Conservation (phyloP, 2,113 vertebrate genomes). For the Pteruthius melanotis region DNA sequence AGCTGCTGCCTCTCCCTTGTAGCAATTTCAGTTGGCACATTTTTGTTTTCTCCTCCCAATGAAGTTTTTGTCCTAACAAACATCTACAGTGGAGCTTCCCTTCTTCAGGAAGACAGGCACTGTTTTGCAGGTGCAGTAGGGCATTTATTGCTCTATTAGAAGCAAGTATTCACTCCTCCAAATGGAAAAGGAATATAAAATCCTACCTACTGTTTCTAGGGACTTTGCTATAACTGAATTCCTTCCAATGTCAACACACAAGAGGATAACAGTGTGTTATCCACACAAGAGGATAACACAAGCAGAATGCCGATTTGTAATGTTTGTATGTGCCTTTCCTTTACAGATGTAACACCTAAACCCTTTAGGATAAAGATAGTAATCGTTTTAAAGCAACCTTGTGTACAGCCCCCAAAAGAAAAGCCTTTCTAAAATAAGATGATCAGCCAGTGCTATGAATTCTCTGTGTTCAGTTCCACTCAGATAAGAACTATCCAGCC, state of each 20-base stretch:
- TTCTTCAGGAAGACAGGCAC: not conserved
- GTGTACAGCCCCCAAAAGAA: not conserved
- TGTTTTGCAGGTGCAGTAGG: not conserved
- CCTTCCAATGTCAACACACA: not conserved
- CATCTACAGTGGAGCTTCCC: not conserved
- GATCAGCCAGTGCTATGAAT: not conserved
- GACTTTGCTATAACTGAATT: not conserved
- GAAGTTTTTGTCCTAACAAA: not conserved
- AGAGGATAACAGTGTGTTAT: not conserved
- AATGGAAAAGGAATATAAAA: not conserved
- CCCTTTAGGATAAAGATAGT: not conserved
- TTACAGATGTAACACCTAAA: not conserved
- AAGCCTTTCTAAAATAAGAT: not conserved
- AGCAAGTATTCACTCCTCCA: not conserved
- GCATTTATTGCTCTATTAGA: not conserved
- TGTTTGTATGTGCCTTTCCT: not conserved
- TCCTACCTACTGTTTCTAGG: not conserved
- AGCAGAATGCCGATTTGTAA: not conserved
- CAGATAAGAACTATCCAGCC: not conserved
- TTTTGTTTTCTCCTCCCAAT: not conserved
- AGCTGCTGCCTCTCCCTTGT: not conserved
- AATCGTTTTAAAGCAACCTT: not conserved
- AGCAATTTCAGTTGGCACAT: not conserved
- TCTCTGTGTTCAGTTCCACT: not conserved
- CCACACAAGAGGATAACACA: not conserved